Conservation (phyloP, 2,888 invertebrate species). For the Catocala nupta region DNA sequence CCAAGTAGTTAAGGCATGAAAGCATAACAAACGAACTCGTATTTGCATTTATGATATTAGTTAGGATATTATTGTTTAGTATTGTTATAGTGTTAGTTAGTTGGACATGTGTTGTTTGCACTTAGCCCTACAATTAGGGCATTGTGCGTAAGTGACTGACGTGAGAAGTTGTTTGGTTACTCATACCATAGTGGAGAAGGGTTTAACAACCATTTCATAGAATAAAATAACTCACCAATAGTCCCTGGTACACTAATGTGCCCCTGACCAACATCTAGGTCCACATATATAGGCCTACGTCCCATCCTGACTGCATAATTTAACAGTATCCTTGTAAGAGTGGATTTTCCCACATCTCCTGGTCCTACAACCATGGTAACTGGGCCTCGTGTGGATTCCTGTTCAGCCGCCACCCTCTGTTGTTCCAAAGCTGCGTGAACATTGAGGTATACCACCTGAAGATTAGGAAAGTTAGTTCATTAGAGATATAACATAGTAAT, state of each 20-base stretch:
- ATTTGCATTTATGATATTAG: no score
- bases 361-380: constrained; percentile 97
- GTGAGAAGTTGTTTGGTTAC: no score
- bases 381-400: constrained; percentile 91
- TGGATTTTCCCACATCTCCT: constrained; percentile 98
- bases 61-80: no score
- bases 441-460: constrained; percentile 94
- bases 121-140: no score
- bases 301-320: constrained; percentile 98
- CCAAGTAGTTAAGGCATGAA: no score
- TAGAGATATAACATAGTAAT: no score
- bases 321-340: constrained; percentile 94
- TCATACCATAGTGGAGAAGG: no score
- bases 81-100: no score
- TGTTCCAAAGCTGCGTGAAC: constrained; percentile 98
- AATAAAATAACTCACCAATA: constrained; percentile 86
- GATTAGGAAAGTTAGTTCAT: constrained; percentile 11
- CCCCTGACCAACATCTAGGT: constrained; percentile 98
- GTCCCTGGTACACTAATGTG: constrained; percentile 97
- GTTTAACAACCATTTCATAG: no score
- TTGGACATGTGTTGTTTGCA: no score
- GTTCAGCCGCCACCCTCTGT: constrained; percentile 93
- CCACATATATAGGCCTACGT: constrained; percentile 96
- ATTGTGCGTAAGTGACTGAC: no score
- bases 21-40: no score